A percentile compares a stretch with the other conserved stretches of the same genome.
phyloP scores from a whole-genome alignment of 2,113 vertebrate genomes.

The Campylorhamphus procurvoides region DNA sequence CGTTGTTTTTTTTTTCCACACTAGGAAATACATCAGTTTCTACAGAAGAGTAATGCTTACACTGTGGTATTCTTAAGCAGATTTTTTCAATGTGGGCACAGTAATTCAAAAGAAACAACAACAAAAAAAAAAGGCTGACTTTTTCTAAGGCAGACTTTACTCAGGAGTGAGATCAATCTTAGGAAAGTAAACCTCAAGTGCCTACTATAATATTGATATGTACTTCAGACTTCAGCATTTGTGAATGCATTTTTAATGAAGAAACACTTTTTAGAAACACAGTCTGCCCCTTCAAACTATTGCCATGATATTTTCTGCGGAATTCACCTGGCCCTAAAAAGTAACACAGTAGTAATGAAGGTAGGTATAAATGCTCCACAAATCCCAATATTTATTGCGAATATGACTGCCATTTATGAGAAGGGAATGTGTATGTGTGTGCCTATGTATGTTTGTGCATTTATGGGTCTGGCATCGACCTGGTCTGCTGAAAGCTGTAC shows the following conservation, averaged over 20 bases:
- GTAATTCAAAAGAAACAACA: neutral
- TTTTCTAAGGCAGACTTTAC: slow-evolving; percentile 38
- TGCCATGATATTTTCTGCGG: neutral
- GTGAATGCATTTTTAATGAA: slow-evolving; percentile 52
- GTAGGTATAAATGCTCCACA: neutral
- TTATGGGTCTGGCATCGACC: neutral
- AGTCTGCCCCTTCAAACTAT: neutral
- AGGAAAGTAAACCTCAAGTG: slow-evolving; percentile 20
- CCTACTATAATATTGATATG: slow-evolving; percentile 33
- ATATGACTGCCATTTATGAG: neutral
- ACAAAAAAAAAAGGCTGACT: neutral
- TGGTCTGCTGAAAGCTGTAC: neutral
- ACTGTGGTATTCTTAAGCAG: neutral
- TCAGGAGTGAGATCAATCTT: neutral
- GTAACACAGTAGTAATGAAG: neutral
- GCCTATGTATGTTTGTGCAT: neutral
- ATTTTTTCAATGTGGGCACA: neutral
- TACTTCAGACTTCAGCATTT: neutral
- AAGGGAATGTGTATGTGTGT: fast-evolving
- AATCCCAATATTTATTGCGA: neutral
- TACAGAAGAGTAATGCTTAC: neutral
- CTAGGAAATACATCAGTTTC: neutral
- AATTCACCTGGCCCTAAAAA: neutral
- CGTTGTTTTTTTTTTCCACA: neutral
- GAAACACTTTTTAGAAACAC: neutral